A percentile compares a stretch with the other conserved stretches of the same genome.
Conservation (phyloP, 2,888 invertebrate species). For the Drosophila mettleri region DNA sequence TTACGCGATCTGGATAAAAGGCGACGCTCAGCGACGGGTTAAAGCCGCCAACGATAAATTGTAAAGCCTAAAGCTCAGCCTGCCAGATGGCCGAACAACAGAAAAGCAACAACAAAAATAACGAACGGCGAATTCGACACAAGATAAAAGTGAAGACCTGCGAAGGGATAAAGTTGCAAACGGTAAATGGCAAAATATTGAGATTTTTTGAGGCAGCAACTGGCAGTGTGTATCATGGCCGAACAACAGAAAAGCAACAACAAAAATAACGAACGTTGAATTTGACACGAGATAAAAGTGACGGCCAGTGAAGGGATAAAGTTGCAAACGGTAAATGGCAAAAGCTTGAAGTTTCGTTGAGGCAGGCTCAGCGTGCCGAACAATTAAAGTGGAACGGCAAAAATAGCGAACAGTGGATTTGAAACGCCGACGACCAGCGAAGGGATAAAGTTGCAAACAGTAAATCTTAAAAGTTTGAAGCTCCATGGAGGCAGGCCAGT, state of each 20-base stretch:
- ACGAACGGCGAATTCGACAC: not conserved
- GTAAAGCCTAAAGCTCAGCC: not conserved
- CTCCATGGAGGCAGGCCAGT: not conserved
- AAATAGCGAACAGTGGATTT: not conserved
- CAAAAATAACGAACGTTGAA: not conserved
- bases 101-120: not conserved
- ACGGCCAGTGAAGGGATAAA: constrained; percentile 1
- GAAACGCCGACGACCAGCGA: not conserved
- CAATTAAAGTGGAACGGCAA: not conserved
- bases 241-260: not conserved
- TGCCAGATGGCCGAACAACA: constrained; percentile 3
- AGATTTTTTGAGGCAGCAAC: not conserved
- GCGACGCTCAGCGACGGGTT: not conserved
- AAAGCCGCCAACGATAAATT: not conserved
- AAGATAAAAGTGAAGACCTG: not conserved
- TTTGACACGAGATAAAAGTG: not conserved
- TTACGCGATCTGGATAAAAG: not conserved
- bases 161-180: not conserved
- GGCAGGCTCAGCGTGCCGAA: not conserved
- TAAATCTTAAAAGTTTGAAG: not conserved
- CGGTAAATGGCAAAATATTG: not conserved
- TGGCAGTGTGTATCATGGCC: not conserved
- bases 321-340: constrained; percentile 18
- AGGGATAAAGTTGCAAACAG: not conserved
- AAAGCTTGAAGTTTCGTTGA: constrained; percentile 2